Conservation (phyloP, 2,797 vertebrate genomes). For the Hyperoplus lanceolatus region DNA sequence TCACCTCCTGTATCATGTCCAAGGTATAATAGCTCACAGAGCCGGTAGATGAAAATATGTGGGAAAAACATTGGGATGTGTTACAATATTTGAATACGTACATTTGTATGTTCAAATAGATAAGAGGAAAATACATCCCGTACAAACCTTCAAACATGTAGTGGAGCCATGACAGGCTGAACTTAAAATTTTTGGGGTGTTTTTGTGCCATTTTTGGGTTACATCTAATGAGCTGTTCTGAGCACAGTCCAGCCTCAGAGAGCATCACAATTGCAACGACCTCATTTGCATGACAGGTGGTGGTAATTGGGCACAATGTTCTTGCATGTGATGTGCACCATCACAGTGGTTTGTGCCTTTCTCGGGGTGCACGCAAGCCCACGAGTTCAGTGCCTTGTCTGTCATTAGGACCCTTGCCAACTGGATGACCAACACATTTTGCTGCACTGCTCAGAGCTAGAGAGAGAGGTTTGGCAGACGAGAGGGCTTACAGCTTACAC, state of each 20-base stretch:
- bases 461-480: not conserved
- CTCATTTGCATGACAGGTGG: constrained; percentile 45
- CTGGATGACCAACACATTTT: constrained; percentile 9
- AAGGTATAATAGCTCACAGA: not conserved
- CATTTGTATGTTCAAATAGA: not conserved
- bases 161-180: not conserved
- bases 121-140: constrained; percentile 3
- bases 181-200: constrained; percentile 27
- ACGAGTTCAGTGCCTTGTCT: constrained; percentile 8
- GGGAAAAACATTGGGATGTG: not conserved
- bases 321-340: constrained; percentile 2
- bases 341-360: constrained; percentile 17
- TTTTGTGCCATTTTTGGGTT: constrained; percentile 13
- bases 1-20: not conserved
- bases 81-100: not conserved
- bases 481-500: not conserved
- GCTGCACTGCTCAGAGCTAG: constrained; percentile 1
- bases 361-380: not conserved
- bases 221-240: constrained; percentile 54
- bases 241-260: constrained; percentile 25
- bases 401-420: constrained; percentile 22
- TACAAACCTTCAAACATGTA: not conserved
- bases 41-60: not conserved
- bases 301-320: constrained; percentile 33
- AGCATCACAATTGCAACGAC: constrained; percentile 38